These are phyloP conservation scores for Cirrhinus molitorella DNA, from an alignment of 2,797 vertebrate species.

Conservation along the genomic window DNA sequence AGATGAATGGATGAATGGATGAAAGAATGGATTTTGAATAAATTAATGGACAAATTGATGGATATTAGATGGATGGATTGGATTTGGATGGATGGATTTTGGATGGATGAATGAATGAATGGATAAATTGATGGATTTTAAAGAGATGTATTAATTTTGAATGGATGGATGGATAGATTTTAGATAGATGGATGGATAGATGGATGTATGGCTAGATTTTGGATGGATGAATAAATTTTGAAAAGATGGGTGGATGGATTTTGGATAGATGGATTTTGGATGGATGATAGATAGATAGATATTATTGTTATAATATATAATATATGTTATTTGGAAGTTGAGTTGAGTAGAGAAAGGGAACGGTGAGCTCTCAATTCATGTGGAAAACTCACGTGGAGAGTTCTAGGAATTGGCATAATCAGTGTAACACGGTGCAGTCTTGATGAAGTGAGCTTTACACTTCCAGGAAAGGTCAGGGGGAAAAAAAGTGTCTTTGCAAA, in stretches of 20 bases:
- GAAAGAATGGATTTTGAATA: neutral
- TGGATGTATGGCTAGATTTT: neutral
- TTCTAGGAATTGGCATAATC: conserved; percentile 20
- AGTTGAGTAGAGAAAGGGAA: neutral
- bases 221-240: neutral
- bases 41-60: neutral
- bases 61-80: too few relatives aligned
- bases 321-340: neutral
- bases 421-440: neutral
- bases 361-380: neutral
- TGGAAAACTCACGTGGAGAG: neutral
- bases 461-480: conserved; percentile 16
- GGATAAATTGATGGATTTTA: neutral
- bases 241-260: neutral
- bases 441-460: neutral
- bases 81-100: too few relatives aligned
- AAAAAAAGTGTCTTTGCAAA: neutral
- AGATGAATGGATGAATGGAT: neutral
- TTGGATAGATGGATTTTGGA: too few relatives aligned
- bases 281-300: too few relatives aligned
- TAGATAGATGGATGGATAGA: conserved; percentile 22
- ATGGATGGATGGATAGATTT: neutral
- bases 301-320: too few relatives aligned
- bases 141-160: neutral
- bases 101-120: neutral